A percentile compares a stretch with the other conserved stretches of the same genome.
These are phyloP conservation scores for Dunckerocampus dactyliophorus DNA, from an alignment of 2,113 vertebrate species.

Conservation along the genomic window DNA sequence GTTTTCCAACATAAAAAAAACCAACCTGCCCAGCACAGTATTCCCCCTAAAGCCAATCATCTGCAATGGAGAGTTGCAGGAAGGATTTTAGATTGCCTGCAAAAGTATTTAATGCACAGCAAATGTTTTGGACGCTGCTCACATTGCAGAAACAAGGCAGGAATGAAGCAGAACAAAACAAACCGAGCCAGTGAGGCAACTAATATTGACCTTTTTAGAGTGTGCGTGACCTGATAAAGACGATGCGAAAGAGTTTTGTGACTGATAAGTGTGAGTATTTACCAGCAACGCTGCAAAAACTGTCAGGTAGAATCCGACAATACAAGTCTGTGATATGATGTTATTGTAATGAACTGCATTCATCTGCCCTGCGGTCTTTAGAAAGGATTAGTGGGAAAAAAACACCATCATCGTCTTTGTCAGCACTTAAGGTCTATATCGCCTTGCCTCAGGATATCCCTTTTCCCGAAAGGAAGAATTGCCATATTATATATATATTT, in stretches of 20 bases:
- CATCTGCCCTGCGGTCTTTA: slow-evolving; percentile 65
- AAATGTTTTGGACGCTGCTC: slow-evolving; percentile 74
- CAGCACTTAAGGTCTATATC: slow-evolving; percentile 79
- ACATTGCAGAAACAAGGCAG: slow-evolving; percentile 24
- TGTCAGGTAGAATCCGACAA: slow-evolving; percentile 15
- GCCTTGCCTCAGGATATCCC: slow-evolving; percentile 77
- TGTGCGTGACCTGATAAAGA: slow-evolving; percentile 29
- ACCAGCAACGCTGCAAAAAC: neutral
- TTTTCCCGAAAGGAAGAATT: slow-evolving; percentile 75
- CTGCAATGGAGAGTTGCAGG: slow-evolving; percentile 61
- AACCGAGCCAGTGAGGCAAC: slow-evolving; percentile 44
- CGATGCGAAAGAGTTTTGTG: slow-evolving; percentile 21
- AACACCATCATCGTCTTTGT: slow-evolving; percentile 78
- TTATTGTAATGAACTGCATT: slow-evolving; percentile 59
- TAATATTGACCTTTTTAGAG: slow-evolving; percentile 29
- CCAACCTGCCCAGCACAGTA: too few relatives aligned
- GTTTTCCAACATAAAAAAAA: slow-evolving; percentile 53
- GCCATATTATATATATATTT: slow-evolving; percentile 47
- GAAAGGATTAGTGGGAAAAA: slow-evolving; percentile 73
- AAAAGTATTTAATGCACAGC: slow-evolving; percentile 73
- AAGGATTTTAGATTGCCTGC: slow-evolving; percentile 71
- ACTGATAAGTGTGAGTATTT: slow-evolving; percentile 24
- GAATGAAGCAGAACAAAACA: slow-evolving; percentile 74
- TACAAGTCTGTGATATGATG: slow-evolving; percentile 36
- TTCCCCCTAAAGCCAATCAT: slow-evolving; percentile 57